These are phyloP conservation scores for Lutjanus argentimaculatus DNA, from an alignment of 2,797 vertebrate genomes.

Conservation along the genomic window DNA sequence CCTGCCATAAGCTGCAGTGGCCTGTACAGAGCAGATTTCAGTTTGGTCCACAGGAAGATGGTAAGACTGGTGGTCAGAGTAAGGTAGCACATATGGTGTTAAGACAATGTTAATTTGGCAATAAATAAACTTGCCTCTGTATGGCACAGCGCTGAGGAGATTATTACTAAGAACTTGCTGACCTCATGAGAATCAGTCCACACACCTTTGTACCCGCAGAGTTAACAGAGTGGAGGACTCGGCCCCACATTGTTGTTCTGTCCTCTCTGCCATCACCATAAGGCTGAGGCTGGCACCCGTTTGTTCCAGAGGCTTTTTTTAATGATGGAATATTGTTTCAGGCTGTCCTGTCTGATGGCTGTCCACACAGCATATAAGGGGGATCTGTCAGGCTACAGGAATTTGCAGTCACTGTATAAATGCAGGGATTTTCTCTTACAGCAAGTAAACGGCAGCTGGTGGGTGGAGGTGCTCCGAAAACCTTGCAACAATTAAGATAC, in stretches of 20 bases:
- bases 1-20: neutral
- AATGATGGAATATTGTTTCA: neutral
- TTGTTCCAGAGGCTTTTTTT: neutral
- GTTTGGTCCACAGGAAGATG: slow-evolving; percentile 14
- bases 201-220: neutral
- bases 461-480: neutral
- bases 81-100: slow-evolving; percentile 3
- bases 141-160: slow-evolving; percentile 3
- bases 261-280: slow-evolving; percentile 3
- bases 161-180: slow-evolving; percentile 14
- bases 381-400: neutral
- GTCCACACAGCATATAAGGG: neutral
- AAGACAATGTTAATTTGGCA: slow-evolving; percentile 36
- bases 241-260: neutral
- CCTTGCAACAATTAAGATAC: neutral
- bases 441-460: neutral
- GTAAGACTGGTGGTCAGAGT: slow-evolving; percentile 1
- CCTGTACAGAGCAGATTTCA: neutral
- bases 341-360: neutral
- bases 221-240: neutral
- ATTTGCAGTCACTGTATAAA: neutral
- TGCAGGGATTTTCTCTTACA: neutral
- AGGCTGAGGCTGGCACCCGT: neutral
- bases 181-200: neutral
- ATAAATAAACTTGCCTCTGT: neutral